Conservation (phyloP, 2,888 invertebrate genomes). For the Mycogona germanica region DNA sequence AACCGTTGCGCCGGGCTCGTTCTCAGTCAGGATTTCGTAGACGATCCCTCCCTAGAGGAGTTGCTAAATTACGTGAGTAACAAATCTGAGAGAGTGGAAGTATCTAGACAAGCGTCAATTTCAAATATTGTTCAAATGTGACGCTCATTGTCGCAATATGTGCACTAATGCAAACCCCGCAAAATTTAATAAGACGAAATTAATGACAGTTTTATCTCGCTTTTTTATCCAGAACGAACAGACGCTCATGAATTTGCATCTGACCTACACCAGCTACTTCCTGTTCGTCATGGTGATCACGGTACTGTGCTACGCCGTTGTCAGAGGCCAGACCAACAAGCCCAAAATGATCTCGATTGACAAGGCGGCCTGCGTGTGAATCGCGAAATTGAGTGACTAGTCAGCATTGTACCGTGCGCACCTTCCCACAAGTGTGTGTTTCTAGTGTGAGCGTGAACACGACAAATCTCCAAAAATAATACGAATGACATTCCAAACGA, state of each 20-base stretch:
- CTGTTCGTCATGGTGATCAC: slow-evolving; percentile 37
- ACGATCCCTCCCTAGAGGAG: slow-evolving; percentile 31
- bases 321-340: slow-evolving; percentile 29
- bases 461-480: no score
- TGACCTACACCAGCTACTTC: slow-evolving; percentile 37
- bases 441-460: no score
- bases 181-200: no score
- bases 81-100: neutral
- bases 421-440: no score
- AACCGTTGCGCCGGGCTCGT: slow-evolving; percentile 26
- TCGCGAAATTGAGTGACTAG: no score
- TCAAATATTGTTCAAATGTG: no score
- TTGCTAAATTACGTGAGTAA: slow-evolving; percentile 32
- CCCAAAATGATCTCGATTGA: neutral
- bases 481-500: no score
- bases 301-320: slow-evolving; percentile 33
- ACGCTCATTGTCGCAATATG: no score
- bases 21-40: slow-evolving; percentile 28
- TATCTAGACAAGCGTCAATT: no score
- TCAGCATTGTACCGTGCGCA: no score
- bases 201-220: no score
- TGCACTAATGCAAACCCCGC: no score
- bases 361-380: slow-evolving; percentile 9
- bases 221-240: slow-evolving; percentile 29
- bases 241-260: slow-evolving; percentile 35